These are phyloP conservation scores for Sminthurinus aureus DNA, from an alignment of 2,888 invertebrate genomes.

Conservation along the genomic window DNA sequence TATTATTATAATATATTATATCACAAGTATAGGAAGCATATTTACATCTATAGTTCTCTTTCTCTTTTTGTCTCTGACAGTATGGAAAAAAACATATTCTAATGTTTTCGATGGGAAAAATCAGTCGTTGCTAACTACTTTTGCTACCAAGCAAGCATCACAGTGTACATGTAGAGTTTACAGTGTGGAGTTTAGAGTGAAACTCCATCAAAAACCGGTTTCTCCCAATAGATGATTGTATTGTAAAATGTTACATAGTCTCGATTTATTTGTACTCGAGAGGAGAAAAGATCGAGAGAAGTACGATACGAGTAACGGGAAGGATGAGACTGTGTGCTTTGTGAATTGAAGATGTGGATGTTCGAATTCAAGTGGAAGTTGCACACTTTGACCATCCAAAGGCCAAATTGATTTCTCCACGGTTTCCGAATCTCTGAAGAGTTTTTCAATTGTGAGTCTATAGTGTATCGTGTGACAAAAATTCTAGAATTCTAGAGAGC, in stretches of 20 bases:
- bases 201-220: slow-evolving; percentile 32
- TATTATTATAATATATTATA: background rate
- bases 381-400: slow-evolving; percentile 30
- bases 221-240: slow-evolving; percentile 16
- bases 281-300: background rate
- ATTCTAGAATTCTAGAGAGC: no score
- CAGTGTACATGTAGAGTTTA: background rate
- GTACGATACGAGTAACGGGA: background rate
- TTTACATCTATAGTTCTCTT: background rate
- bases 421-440: slow-evolving; percentile 37
- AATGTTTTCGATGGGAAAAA: slow-evolving; percentile 34
- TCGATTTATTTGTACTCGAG: background rate
- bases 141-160: background rate
- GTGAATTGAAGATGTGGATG: no score
- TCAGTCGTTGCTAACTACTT: background rate
- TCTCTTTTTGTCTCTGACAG: background rate
- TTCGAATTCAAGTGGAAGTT: slow-evolving; percentile 33
- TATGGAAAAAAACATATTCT: background rate
- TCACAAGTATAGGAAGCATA: slow-evolving; percentile 4
- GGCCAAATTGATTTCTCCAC: slow-evolving; percentile 48
- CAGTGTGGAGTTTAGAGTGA: background rate
- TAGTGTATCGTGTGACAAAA: no score
- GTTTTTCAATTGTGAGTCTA: background rate
- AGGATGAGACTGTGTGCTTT: background rate
- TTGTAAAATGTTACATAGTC: background rate